Base-by-base conservation (phyloP, 2,888 invertebrate species). In the Aleiodes leptofemur region DNA sequence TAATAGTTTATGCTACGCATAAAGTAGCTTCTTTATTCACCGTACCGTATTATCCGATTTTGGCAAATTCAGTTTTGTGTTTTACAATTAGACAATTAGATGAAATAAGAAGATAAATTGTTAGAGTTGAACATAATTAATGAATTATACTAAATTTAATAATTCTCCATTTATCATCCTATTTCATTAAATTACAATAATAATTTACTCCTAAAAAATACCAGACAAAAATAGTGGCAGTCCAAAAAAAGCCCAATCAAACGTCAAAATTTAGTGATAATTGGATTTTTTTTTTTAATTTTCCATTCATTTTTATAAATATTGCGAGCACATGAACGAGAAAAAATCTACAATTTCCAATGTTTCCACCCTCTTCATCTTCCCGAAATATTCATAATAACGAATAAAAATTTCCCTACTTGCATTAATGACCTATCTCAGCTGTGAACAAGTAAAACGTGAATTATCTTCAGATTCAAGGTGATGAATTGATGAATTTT, bases 41-140 rank as follows among this genome's bases (percentile, higher is more conserved):
- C 56, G 66, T 74, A 76, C 76, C 69, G 50, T 55, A 51, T 66
- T 72, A 75, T 73, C 70, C 69, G 61, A 56, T 56, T 70, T 77
- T 73, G 73, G 68, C 77, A 77, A 72, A 64, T 64, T 64, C 64
- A 64, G 16, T 64, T 70, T 73, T 50, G 69, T 68, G 64, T 68
- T 76, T 31, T 70, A 55, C 43, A 70, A 48, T 56, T 71, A 57
- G 16, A 70, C 23, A 55, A 16, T n/a, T 69, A 16, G 13, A 43
- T 34, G 56, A 61, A 61, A 31, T 61, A 38, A n/a, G 43, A 61
- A 43, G 61, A 31, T 61, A 31, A 61, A 61, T 61, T 61, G 9
- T 13, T 13, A 13, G n/a, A 53, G 8, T 38, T 8, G 34, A 59
- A 59, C 34, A 59, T n/a, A 59, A 59, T n/a, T 57, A 31, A 31